These are phyloP conservation scores for Cataglyphis cursor DNA, from an alignment of 2,888 invertebrate genomes.

Conservation along the genomic window DNA sequence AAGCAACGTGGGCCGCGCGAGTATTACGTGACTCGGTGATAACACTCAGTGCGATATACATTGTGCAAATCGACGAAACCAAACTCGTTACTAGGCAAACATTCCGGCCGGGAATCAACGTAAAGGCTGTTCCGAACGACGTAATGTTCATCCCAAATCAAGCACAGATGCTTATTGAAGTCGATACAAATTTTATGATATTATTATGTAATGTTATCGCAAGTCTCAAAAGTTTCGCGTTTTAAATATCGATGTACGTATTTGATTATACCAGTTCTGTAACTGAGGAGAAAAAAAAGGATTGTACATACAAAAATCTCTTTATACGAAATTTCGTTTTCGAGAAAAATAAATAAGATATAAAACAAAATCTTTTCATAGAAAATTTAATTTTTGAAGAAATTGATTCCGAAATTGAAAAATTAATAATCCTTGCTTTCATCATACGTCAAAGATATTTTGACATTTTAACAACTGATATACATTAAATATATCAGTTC, in stretches of 20 bases:
- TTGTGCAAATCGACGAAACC: constrained; percentile 32
- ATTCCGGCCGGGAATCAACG: not conserved
- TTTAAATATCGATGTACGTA: not conserved
- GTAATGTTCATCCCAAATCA: not conserved
- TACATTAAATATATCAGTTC: not conserved
- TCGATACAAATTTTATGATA: not conserved
- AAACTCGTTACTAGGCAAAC: constrained; percentile 33
- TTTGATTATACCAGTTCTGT: not conserved
- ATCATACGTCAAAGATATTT: not conserved
- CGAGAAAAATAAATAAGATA: too few species aligned
- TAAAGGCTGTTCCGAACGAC: not conserved
- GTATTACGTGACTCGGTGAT: constrained; percentile 30
- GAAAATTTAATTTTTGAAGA: not conserved
- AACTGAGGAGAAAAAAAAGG: too few species aligned
- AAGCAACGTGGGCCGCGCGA: constrained; percentile 1
- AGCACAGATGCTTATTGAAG: not conserved
- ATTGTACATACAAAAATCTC: not conserved
- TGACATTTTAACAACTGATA: not conserved
- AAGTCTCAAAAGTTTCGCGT: too few species aligned
- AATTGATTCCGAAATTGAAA: not conserved
- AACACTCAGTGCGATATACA: constrained; percentile 1
- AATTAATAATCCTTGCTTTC: constrained; percentile 1
- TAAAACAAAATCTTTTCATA: not conserved
- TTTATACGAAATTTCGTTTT: too few species aligned
- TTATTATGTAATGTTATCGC: not conserved